These are phyloP conservation scores for Narcine bancroftii DNA, from an alignment of 2,113 vertebrate species.

Conservation along the genomic window DNA sequence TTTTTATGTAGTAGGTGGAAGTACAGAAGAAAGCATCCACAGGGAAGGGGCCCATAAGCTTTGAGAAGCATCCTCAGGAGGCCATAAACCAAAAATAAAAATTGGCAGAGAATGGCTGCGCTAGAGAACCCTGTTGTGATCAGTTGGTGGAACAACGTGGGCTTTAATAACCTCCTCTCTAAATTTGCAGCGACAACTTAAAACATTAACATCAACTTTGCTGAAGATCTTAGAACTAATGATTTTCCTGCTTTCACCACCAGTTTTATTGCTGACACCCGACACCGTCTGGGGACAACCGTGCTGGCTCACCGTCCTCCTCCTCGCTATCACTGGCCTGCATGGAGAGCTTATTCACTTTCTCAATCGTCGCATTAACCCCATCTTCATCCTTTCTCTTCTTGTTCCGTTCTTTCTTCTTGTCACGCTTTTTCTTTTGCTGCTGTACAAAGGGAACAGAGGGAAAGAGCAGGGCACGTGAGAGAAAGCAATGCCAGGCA, in stretches of 20 bases:
- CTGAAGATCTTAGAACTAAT: neutral
- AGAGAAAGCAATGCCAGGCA: neutral
- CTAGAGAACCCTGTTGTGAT: too few species aligned
- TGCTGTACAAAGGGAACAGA: slow-evolving; percentile 41
- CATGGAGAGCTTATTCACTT: slow-evolving; percentile 69
- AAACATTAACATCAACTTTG: neutral
- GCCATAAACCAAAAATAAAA: too few species aligned
- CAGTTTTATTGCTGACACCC: too few species aligned
- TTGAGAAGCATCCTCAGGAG: too few species aligned
- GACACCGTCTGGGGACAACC: too few species aligned
- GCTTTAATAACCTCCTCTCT: neutral
- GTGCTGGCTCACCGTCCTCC: too few species aligned
- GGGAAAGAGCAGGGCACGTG: neutral
- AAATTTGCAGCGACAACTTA: neutral
- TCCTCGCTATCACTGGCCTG: slow-evolving; percentile 69
- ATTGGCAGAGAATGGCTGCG: too few species aligned
- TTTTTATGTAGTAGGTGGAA: too few species aligned
- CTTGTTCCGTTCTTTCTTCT: slow-evolving; percentile 61
- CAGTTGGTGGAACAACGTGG: too few species aligned
- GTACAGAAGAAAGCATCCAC: too few species aligned
- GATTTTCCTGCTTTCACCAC: too few species aligned
- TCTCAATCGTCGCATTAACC: slow-evolving; percentile 63
- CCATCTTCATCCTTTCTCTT: slow-evolving; percentile 57
- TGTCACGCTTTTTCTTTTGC: slow-evolving; percentile 73
- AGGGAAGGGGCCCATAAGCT: too few species aligned